Percentiles rank a stretch among this genome's conserved stretches.
phyloP scores from a whole-genome alignment of 2,113 vertebrate genomes.

The Muntiacus muntjak region DNA sequence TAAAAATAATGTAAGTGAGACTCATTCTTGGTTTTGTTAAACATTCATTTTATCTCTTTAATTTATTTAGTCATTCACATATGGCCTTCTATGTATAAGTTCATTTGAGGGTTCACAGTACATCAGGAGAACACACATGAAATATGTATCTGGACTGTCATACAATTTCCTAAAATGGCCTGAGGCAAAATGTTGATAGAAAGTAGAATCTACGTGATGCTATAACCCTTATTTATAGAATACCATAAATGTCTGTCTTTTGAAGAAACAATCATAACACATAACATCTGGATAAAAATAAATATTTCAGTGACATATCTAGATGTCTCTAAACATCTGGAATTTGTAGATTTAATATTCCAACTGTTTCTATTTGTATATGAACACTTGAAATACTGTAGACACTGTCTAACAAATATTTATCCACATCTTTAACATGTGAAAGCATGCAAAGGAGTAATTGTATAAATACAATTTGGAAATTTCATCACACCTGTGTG shows the following conservation, averaged over 20 bases:
- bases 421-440: conserved; percentile 24
- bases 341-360: conserved; percentile 42
- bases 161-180: not conserved
- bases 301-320: not conserved
- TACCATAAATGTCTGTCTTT: conserved; percentile 15
- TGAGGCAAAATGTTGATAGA: not conserved
- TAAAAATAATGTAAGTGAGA: not conserved
- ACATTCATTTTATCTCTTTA: not conserved
- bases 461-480: conserved; percentile 1
- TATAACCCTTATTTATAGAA: not conserved
- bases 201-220: conserved; percentile 12
- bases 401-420: conserved; percentile 28
- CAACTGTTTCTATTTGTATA: conserved; percentile 59
- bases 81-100: not conserved
- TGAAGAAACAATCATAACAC: conserved; percentile 31
- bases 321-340: conserved; percentile 46
- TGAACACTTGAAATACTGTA: not conserved
- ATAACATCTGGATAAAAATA: conserved; percentile 41
- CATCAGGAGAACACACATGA: not conserved
- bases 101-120: not conserved
- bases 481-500: not conserved
- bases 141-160: not conserved
- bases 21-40: not conserved
- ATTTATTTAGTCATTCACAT: not conserved
- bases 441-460: conserved; percentile 14